Evolutionary conservation across 2,113 vertebrate genomes (phyloP).

Genomic region (Nyctibius bracteatus): DNA sequence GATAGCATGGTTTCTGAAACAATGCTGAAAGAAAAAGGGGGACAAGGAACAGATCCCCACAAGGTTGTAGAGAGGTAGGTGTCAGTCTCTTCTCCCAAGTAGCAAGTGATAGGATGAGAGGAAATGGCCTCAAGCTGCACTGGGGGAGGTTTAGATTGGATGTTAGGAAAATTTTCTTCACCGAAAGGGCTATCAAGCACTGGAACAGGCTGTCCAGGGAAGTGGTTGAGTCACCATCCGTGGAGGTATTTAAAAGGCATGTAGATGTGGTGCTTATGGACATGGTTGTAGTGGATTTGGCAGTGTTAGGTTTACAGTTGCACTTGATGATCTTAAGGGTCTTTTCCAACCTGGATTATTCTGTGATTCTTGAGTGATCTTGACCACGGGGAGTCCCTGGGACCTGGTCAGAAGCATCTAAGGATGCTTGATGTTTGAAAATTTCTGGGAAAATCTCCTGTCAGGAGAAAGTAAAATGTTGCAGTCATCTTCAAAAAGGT

Average conservation of each 20-base stretch:
- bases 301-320: neutral
- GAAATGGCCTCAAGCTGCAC: neutral
- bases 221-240: neutral
- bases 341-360: neutral
- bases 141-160: neutral
- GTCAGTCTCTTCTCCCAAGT: neutral
- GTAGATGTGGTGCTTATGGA: accelerated
- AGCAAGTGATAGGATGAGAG: neutral
- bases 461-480: neutral
- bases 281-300: neutral
- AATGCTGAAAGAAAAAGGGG: too few species aligned
- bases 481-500: neutral
- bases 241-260: neutral
- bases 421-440: neutral
- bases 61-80: neutral
- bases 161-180: neutral
- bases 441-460: neutral
- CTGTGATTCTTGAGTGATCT: neutral
- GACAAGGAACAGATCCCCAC: too few species aligned
- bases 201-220: neutral
- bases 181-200: neutral
- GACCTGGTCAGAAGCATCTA: neutral
- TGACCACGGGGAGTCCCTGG: neutral
- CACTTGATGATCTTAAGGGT: neutral
- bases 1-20: too few species aligned